These are phyloP conservation scores for Corynorhinus townsendii DNA, from an alignment of 2,113 vertebrate species.

Conservation along the genomic window DNA sequence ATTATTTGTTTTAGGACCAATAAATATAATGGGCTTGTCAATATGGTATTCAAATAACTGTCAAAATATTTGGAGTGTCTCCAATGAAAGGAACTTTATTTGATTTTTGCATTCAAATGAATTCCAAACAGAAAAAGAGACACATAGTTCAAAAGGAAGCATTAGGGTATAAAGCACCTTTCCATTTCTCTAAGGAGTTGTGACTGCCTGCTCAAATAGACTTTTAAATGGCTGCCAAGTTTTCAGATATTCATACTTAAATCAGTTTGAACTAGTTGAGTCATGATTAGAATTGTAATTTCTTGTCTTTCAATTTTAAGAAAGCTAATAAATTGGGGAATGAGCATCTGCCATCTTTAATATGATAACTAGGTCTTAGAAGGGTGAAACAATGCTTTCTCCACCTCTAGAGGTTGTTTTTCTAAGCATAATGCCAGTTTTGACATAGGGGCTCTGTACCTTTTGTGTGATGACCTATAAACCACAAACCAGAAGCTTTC, in stretches of 20 bases:
- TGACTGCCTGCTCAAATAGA: conserved; percentile 79
- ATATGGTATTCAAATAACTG: conserved; percentile 81
- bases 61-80: conserved; percentile 84
- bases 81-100: conserved; percentile 77
- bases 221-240: conserved; percentile 78
- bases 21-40: conserved; percentile 81
- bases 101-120: conserved; percentile 78
- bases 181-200: conserved; percentile 77
- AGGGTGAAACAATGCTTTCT: conserved; percentile 12
- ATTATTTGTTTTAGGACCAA: conserved; percentile 82
- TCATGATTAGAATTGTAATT: conserved; percentile 74
- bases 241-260: conserved; percentile 77
- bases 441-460: background rate
- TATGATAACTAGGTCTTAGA: conserved; percentile 32
- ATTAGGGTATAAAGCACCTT: conserved; percentile 79
- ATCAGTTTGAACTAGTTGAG: conserved; percentile 77
- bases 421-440: background rate
- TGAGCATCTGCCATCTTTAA: conserved; percentile 48
- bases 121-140: conserved; percentile 79
- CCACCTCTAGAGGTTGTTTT: background rate
- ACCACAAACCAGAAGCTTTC: conserved; percentile 32
- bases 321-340: conserved; percentile 54
- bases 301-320: conserved; percentile 67
- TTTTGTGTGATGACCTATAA: background rate
- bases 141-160: conserved; percentile 80